Base-by-base conservation (phyloP, 2,113 vertebrate genomes). In the Ardeotis arabs region DNA sequence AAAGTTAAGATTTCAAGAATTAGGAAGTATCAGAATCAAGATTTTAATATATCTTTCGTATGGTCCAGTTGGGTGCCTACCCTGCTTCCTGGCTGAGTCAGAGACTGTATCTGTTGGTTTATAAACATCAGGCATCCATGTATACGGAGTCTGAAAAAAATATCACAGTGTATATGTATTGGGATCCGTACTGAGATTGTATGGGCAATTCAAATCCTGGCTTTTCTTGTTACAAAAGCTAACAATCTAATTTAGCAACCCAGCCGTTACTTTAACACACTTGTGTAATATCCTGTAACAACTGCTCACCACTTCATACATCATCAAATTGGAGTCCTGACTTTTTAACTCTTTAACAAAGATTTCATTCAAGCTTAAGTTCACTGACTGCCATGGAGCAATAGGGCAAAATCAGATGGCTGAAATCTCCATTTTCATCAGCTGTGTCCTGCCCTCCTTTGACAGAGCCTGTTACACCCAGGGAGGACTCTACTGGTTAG, bases 201-300 rank as follows among this genome's bases (percentile, higher is more conserved):
- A 81, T 4, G 6, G 39, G 29, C 25, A 86, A 55, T 74, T 80
- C 31, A 93, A 62, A 88, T 33, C 35, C n/a, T 89, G 37, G 17
- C 5, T 81, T 91, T 90, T 92, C 28, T 28, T 78, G 52, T 86
- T 90, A 87, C 62, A 81, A 92, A 95, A 90, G 28, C 29, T 37
- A 87, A 86, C 16, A 82, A 82, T 60, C 37, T 84, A 74, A 89
- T 93, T 84, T 90, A 92, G 83, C 80, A 96, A 95, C 12, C 3
- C 37, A 90, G 41, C 45, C 27, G 44, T 80, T 86, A 73, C 72
- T 93, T 88, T 62, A 92, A 84, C 33, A 37, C 4, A 28, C 21
- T 87, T 93, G 55, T 55, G 60, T 58, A 95, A 92, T 85, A 87
- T 95, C 88, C 85, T 86, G 50, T 44, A 77, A 59, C 17, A 86